Evolutionary conservation across 2,888 invertebrate genomes (phyloP).

Genomic region (Sinodicranocentrus sp.): DNA sequence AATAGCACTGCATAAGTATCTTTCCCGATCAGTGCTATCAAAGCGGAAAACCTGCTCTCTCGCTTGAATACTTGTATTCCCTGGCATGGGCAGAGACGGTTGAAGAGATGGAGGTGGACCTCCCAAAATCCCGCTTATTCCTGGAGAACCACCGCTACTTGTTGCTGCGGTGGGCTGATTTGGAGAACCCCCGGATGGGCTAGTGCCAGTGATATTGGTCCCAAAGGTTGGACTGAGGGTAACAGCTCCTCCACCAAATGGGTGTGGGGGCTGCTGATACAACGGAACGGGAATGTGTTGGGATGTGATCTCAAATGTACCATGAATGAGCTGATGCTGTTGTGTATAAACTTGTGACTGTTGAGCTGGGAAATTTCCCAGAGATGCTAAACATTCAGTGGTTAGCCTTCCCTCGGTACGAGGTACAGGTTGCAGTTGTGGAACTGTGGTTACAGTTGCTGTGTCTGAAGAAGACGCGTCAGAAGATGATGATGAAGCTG

Average conservation of each 20-base stretch:
- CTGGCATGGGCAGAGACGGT: slow-evolving; percentile 56
- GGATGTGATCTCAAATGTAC: slow-evolving; percentile 42
- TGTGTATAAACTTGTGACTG: slow-evolving; percentile 29
- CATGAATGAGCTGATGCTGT: slow-evolving; percentile 43
- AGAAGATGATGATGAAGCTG: slow-evolving; percentile 34
- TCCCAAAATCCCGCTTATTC: slow-evolving; percentile 39
- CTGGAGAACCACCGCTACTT: slow-evolving; percentile 10
- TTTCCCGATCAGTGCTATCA: slow-evolving; percentile 79
- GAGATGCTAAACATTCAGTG: not conserved
- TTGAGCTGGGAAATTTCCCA: not conserved
- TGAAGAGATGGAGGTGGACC: not conserved
- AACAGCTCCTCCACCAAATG: slow-evolving; percentile 38
- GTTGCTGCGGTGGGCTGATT: slow-evolving; percentile 9
- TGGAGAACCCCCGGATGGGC: slow-evolving; percentile 33
- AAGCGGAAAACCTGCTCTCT: slow-evolving; percentile 80
- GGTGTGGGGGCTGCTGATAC: slow-evolving; percentile 18
- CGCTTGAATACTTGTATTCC: slow-evolving; percentile 38
- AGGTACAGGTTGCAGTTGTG: not conserved
- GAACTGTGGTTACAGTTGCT: not conserved
- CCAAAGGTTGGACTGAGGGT: slow-evolving; percentile 44
- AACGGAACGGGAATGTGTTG: slow-evolving; percentile 60
- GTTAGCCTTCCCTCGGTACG: not conserved
- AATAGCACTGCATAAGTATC: slow-evolving; percentile 78
- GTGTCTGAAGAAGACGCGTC: slow-evolving; percentile 45
- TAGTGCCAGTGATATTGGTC: slow-evolving; percentile 59